Conservation (phyloP, 2,888 invertebrate species). For the Scotopteryx bipunctaria region DNA sequence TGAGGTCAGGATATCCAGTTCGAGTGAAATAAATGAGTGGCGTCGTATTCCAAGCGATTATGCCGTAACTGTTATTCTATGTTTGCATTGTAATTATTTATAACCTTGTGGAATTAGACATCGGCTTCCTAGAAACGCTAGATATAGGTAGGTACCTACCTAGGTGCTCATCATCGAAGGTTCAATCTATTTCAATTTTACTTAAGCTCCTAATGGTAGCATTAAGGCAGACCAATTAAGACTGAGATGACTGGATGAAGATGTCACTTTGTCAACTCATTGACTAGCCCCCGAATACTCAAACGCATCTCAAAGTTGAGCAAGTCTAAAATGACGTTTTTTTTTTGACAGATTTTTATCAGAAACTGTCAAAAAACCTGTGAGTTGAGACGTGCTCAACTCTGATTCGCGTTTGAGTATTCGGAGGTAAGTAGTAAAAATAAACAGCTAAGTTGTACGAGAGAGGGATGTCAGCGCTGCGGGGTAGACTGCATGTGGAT, state of each 20-base stretch:
- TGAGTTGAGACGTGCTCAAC: too few relatives aligned
- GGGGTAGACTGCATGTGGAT: slow-evolving; percentile 12
- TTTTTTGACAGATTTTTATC: too few relatives aligned
- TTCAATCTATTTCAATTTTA: background rate
- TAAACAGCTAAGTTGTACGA: background rate
- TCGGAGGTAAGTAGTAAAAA: background rate
- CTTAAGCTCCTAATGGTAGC: background rate
- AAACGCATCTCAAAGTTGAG: too few relatives aligned
- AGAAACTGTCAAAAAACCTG: too few relatives aligned
- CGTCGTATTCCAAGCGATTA: slow-evolving; percentile 48
- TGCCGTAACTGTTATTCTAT: slow-evolving; percentile 11
- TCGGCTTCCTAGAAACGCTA: slow-evolving; percentile 1
- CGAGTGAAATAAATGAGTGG: slow-evolving; percentile 52
- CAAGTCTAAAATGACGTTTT: too few relatives aligned
- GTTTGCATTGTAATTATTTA: background rate
- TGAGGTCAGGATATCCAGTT: slow-evolving; percentile 70
- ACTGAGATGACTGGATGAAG: too few relatives aligned
- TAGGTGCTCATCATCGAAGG: background rate
- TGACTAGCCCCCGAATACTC: too few relatives aligned
- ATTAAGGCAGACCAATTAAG: too few relatives aligned
- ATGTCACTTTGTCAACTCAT: too few relatives aligned
- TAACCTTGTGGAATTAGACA: background rate
- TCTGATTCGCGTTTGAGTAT: too few relatives aligned
- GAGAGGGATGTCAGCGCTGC: slow-evolving; percentile 5
- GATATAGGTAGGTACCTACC: background rate